Evolutionary conservation across 2,113 vertebrate species (phyloP).

Genomic region (Chloebia gouldiae): DNA sequence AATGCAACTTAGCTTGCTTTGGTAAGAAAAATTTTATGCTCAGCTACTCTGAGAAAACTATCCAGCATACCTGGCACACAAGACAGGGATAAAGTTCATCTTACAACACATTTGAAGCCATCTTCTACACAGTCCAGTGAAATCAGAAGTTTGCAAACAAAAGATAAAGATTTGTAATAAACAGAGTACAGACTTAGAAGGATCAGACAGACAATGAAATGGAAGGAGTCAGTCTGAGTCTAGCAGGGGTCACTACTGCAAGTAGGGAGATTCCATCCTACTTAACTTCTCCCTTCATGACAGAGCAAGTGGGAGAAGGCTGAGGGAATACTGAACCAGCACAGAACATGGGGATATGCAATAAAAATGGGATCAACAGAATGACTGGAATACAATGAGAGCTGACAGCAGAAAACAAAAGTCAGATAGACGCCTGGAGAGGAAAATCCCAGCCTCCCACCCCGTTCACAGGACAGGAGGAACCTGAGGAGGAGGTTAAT

Average conservation of each 20-base stretch:
- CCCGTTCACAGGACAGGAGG: background rate
- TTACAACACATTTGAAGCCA: background rate
- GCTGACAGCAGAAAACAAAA: background rate
- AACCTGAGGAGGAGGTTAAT: background rate
- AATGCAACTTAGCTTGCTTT: background rate
- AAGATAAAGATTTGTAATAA: background rate
- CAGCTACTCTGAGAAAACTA: background rate
- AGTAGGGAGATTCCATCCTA: background rate
- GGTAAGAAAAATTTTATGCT: background rate
- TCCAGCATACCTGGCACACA: background rate
- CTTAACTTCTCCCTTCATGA: background rate
- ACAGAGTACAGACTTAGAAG: background rate
- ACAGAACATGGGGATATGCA: background rate
- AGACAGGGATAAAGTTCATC: background rate
- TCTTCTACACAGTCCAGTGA: background rate
- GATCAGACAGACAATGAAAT: background rate
- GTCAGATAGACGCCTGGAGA: background rate
- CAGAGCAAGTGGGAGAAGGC: background rate
- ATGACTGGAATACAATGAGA: background rate
- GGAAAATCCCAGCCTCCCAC: background rate
- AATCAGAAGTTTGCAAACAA: background rate
- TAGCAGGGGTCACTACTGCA: background rate
- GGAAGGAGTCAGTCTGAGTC: background rate
- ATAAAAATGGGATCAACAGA: background rate
- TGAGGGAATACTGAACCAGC: background rate